These are phyloP conservation scores for Ochropleura plecta DNA, from an alignment of 2,888 invertebrate species.

Conservation along the genomic window DNA sequence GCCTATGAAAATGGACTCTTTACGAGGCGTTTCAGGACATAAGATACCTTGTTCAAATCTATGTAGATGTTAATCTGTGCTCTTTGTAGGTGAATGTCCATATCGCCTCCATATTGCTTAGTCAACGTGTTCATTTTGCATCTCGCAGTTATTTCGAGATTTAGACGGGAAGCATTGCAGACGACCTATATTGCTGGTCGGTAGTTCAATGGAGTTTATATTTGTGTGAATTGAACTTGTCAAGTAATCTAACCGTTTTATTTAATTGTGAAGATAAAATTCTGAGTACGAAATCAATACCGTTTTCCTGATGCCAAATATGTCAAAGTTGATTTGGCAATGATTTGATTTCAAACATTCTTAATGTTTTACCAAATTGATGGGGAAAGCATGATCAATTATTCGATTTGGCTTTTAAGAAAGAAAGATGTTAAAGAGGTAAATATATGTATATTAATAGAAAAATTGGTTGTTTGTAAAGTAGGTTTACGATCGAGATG, in stretches of 20 bases:
- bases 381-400: too few species aligned
- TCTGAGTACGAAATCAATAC: background rate
- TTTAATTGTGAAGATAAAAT: background rate
- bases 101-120: slow-evolving; percentile 52
- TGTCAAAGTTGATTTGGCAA: background rate
- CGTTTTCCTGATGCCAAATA: background rate
- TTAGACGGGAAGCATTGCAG: slow-evolving; percentile 77
- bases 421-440: background rate
- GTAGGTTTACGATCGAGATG: too few species aligned
- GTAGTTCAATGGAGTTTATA: slow-evolving; percentile 64
- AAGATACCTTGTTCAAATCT: slow-evolving; percentile 30
- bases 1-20: slow-evolving; percentile 34
- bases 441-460: too few species aligned
- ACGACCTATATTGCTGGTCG: slow-evolving; percentile 74
- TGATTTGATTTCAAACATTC: background rate
- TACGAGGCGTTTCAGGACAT: slow-evolving; percentile 36
- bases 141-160: slow-evolving; percentile 72
- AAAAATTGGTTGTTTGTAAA: too few species aligned
- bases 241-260: slow-evolving; percentile 21
- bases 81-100: slow-evolving; percentile 40
- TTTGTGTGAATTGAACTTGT: slow-evolving; percentile 61
- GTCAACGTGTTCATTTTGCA: slow-evolving; percentile 64
- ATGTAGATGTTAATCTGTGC: slow-evolving; percentile 46
- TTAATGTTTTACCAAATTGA: background rate
- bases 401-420: background rate